A percentile compares a stretch with the other conserved stretches of the same genome.
These are phyloP conservation scores for Eretmochelys imbricata DNA, from an alignment of 2,113 vertebrate species.

Conservation along the genomic window DNA sequence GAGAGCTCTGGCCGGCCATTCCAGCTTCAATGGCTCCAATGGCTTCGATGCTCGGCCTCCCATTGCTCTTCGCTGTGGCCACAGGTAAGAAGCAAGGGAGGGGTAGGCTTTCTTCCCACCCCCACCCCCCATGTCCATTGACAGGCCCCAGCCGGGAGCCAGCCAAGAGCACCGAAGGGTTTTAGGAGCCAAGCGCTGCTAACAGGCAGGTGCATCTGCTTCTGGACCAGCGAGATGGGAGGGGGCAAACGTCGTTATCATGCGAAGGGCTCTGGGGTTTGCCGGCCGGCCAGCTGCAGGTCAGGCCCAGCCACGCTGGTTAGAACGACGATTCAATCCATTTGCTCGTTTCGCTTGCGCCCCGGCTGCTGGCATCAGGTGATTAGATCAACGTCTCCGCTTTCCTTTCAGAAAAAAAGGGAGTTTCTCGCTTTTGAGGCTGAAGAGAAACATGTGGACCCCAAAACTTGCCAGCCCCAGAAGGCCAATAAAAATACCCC, in stretches of 20 bases:
- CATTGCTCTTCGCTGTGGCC: neutral
- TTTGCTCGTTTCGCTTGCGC: too few relatives aligned
- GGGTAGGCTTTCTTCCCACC: too few relatives aligned
- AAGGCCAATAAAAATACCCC: neutral
- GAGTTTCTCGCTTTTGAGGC: neutral
- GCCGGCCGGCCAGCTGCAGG: neutral
- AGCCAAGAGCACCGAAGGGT: neutral
- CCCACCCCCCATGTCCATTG: neutral
- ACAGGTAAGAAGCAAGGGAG: neutral
- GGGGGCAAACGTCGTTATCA: neutral
- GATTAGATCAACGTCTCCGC: neutral
- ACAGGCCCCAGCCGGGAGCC: too few relatives aligned
- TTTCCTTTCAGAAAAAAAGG: neutral
- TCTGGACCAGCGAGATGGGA: neutral
- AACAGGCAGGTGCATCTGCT: neutral
- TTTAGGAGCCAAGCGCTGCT: neutral
- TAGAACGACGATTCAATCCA: neutral
- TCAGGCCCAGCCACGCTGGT: neutral
- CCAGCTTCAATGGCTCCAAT: constrained; percentile 25
- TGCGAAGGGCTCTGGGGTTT: too few relatives aligned
- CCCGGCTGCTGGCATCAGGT: too few relatives aligned
- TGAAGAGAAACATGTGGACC: neutral
- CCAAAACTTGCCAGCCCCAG: neutral
- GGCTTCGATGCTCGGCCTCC: neutral
- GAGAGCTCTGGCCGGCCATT: fast-evolving